Evolutionary conservation across 2,113 vertebrate genomes (phyloP), one percentile per base, ranked within the genome.

Genomic region (Sorex araneus): DNA sequence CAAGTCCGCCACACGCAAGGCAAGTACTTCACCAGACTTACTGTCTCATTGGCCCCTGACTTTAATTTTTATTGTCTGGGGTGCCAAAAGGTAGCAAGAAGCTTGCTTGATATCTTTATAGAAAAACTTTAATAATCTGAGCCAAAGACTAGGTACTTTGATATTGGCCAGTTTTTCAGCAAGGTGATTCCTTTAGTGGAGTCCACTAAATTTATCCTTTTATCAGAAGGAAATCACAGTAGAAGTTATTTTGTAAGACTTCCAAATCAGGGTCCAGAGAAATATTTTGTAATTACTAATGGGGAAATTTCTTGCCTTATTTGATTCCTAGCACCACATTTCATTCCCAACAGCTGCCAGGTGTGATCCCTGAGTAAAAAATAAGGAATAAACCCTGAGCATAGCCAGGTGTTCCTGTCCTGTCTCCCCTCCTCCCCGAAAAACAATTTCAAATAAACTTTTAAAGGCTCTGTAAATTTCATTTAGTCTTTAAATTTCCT

Each of bases 401-500:
- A 64, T 1, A 64, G 11, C 27, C 8, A 64, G 3, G 63, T 64
- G 28, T 40, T 3, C 40, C 40, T 40, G 40, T 40, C 40, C 40
- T 40, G 40, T 4, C 40, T 40, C 40, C 40, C 7, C 40, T 40
- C 40, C 40, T 40, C 40, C 40, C 40, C 7, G 40, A 40, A 40
- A 40, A 40, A 40, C 25, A 28, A 64, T 8, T 27, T 64, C 28
- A 11, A 28, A 64, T 64, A 3, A 64, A 64, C 10, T 64, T 27
- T 10, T 64, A 64, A 64, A 64, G 23, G 25, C 10, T 27, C 10
- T 28, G 25, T 27, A 64, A 75, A 18, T 54, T 7, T 34, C 23
- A 13, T 0, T 4, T 45, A 69, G 32, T 19, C 13, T 0, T 67
- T 28, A 4, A 2, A 40, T 5, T 1, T 1, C 54, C 32, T 1